Evolutionary conservation across 2,113 vertebrate genomes (phyloP).

Genomic region (Labeo catla): DNA sequence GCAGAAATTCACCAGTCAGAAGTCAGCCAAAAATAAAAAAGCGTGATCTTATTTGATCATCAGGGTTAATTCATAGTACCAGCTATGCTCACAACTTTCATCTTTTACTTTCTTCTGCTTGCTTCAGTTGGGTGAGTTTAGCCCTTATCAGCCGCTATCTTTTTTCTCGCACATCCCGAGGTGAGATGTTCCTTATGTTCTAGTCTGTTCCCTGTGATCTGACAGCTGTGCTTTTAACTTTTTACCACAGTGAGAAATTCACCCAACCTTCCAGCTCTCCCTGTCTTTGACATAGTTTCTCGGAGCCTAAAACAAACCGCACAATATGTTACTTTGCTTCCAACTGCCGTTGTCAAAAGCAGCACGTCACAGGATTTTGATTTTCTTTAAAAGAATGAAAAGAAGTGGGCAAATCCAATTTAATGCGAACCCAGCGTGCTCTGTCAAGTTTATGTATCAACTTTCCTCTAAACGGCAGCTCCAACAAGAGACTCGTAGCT

Average conservation of each 20-base stretch:
- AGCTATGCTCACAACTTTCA: not conserved
- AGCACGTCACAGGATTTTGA: not conserved
- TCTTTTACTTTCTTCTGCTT: not conserved
- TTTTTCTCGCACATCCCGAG: constrained; percentile 37
- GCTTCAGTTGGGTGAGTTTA: constrained; percentile 36
- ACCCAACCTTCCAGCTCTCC: not conserved
- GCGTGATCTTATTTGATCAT: not conserved
- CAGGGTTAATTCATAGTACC: not conserved
- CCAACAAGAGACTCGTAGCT: constrained; percentile 31
- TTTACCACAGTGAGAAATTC: constrained; percentile 5
- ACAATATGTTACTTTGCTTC: constrained; percentile 50
- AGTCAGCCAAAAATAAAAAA: not conserved
- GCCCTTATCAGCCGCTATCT: not conserved
- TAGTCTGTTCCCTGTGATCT: constrained; percentile 27
- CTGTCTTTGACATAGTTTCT: constrained; percentile 22
- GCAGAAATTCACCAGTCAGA: not conserved
- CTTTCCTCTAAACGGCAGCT: constrained; percentile 47
- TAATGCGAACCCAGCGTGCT: constrained; percentile 58
- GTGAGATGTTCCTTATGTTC: constrained; percentile 39
- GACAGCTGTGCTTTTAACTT: constrained; percentile 30
- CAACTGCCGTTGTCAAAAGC: constrained; percentile 30
- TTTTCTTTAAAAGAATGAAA: constrained; percentile 2
- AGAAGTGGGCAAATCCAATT: constrained; percentile 62
- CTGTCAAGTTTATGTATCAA: constrained; percentile 56
- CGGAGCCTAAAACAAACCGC: constrained; percentile 22